Conservation (phyloP, 2,797 vertebrate genomes). For the Anguilla anguilla region DNA sequence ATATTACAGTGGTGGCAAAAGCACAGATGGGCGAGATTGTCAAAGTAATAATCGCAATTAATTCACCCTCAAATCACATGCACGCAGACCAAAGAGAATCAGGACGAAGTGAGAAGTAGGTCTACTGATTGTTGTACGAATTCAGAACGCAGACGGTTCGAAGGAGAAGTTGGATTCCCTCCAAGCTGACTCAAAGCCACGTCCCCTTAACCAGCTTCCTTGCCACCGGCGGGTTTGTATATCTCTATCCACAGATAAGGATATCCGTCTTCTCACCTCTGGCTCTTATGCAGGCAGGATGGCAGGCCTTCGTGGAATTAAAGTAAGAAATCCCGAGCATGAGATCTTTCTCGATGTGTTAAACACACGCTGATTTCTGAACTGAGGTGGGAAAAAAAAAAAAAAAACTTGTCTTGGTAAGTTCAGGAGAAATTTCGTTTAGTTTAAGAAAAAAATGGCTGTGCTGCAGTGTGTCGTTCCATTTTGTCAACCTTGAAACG, state of each 20-base stretch:
- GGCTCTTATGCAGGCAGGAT: conserved; percentile 53
- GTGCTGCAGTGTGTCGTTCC: background rate
- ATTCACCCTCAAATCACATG: conserved; percentile 43
- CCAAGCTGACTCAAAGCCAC: conserved; percentile 63
- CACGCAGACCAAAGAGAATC: conserved; percentile 22
- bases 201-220: conserved; percentile 61
- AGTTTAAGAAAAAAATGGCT: background rate
- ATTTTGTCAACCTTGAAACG: background rate
- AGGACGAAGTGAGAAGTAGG: conserved; percentile 42
- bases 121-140: conserved; percentile 63
- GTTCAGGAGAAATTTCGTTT: background rate
- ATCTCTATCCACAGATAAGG: conserved; percentile 58
- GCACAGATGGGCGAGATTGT: conserved; percentile 27
- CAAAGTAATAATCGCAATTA: conserved; percentile 43
- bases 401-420: background rate
- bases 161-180: conserved; percentile 56
- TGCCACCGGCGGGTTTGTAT: conserved; percentile 60
- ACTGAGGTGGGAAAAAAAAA: background rate
- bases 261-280: conserved; percentile 67
- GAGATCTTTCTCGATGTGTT: conserved; percentile 44
- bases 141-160: conserved; percentile 61
- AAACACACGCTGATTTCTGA: conserved; percentile 40
- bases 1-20: conserved; percentile 9
- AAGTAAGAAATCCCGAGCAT: conserved; percentile 54
- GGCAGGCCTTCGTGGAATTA: conserved; percentile 47